Evolutionary conservation across 1,140 invertebrate species (phyloP).

Genomic region (Nomia melanderi): DNA sequence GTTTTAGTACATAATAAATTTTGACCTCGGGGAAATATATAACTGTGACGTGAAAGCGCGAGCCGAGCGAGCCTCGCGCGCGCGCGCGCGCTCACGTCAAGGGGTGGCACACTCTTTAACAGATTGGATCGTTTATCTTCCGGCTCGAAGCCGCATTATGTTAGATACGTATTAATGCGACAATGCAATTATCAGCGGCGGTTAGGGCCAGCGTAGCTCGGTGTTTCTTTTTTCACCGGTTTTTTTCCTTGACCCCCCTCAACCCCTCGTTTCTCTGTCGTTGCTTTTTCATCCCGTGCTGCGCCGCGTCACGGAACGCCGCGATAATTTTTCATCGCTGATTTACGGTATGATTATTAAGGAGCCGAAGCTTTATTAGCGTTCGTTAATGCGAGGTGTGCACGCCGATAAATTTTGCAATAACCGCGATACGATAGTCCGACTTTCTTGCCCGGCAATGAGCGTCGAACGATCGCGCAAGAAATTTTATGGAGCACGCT

Average conservation of each 20-base stretch:
- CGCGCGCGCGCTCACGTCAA: constrained; percentile 46
- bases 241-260: too few relatives aligned
- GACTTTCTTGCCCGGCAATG: constrained; percentile 10
- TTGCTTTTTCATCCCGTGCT: too few relatives aligned
- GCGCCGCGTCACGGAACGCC: not conserved
- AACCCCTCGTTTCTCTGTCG: not conserved
- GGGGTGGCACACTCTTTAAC: constrained; percentile 52
- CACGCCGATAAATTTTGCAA: constrained; percentile 14
- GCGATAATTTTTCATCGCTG: constrained; percentile 28
- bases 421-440: constrained; percentile 3
- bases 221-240: too few relatives aligned
- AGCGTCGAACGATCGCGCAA: not conserved
- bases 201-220: not conserved
- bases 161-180: constrained; percentile 48
- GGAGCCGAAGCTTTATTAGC: constrained; percentile 20
- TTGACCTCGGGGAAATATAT: constrained; percentile 51
- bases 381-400: constrained; percentile 10
- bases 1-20: constrained; percentile 67
- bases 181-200: constrained; percentile 38
- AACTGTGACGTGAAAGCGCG: constrained; percentile 51
- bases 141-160: constrained; percentile 46
- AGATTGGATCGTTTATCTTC: constrained; percentile 65
- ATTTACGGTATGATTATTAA: constrained; percentile 30
- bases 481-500: not conserved
- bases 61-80: too few relatives aligned